A percentile compares a stretch with the other conserved stretches of the same genome.
phyloP scores from a whole-genome alignment of 2,888 invertebrate species.

The Heteromyza rotundicornis region DNA sequence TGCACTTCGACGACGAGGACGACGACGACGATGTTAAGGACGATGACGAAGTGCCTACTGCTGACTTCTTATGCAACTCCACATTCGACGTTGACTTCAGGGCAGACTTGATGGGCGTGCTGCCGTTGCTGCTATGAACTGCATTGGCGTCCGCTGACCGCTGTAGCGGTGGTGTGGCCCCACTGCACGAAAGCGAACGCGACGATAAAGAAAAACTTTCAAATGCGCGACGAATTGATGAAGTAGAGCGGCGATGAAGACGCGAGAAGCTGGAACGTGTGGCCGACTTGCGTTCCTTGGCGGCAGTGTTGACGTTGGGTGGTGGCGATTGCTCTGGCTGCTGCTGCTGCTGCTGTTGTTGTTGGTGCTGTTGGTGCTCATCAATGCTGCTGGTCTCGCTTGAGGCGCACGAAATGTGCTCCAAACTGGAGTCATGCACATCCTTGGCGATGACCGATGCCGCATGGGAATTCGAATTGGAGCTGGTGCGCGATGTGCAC shows the following conservation, averaged over 20 bases:
- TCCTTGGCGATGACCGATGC: not conserved
- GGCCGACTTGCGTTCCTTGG: constrained; percentile 41
- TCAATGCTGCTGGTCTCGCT: constrained; percentile 70
- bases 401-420: constrained; percentile 57
- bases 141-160: constrained; percentile 26
- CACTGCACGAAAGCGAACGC: constrained; percentile 71
- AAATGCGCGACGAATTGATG: constrained; percentile 75
- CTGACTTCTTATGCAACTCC: constrained; percentile 46
- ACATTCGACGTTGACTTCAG: constrained; percentile 49
- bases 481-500: constrained; percentile 14
- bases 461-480: not conserved
- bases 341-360: constrained; percentile 30
- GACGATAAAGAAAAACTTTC: constrained; percentile 71
- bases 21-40: constrained; percentile 10
- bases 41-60: constrained; percentile 13
- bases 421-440: constrained; percentile 39
- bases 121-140: not conserved
- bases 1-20: constrained; percentile 24
- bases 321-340: constrained; percentile 13
- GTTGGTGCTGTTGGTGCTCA: constrained; percentile 64
- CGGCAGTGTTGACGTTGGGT: not conserved
- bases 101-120: constrained; percentile 46
- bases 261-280: constrained; percentile 55
- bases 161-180: constrained; percentile 55
- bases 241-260: constrained; percentile 67